Evolutionary conservation across 2,797 vertebrate species (phyloP), one percentile per base, ranked within the genome.

Genomic region (Scolopax rusticola): DNA sequence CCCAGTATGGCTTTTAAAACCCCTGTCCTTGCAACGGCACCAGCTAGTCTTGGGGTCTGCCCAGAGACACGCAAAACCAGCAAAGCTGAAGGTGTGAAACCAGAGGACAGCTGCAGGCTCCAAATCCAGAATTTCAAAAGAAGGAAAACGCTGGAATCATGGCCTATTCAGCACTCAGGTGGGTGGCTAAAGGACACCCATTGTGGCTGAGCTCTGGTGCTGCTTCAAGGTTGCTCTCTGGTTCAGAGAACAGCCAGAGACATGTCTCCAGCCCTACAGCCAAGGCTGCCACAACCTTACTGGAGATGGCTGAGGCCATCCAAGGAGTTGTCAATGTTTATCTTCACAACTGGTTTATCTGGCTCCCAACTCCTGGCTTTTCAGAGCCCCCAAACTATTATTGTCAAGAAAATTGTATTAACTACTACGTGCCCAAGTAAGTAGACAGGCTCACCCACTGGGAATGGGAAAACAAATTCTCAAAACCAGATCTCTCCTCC

Each of bases 401-500:
- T 88, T 70, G 88, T 59, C 51, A 59, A 90, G 73, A 63, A 90
- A 73, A 90, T 56, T 73, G 50, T 81, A 59, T 71, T 57, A 93
- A 85, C 63, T 89, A 56, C 79, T 68, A 63, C 0, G 0, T 65
- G 84, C 9, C 40, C 4, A 0, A 61, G 56, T 68, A 48, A 81
- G 65, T 69, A 89, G 54, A 79, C 38, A 69, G 82, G 57, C 53
- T 91, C 85, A 86, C 23, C 9, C 2, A 38, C n/a, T 73, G 73
- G 61, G 53, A 94, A 92, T 19, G n/a, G 76, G 64, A 83, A 80
- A 96, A 93, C 76, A 86, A 92, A 92, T 67, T 84, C 84, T 71
- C 79, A 93, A 87, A 91, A 63, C 41, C 60, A 92, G 64, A 60
- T 60, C 45, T 59, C 54, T 87, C 40, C 63, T 80, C 83, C 83